Base-by-base conservation (phyloP, 2,888 invertebrate genomes). In the Limnephilus lunatus region DNA sequence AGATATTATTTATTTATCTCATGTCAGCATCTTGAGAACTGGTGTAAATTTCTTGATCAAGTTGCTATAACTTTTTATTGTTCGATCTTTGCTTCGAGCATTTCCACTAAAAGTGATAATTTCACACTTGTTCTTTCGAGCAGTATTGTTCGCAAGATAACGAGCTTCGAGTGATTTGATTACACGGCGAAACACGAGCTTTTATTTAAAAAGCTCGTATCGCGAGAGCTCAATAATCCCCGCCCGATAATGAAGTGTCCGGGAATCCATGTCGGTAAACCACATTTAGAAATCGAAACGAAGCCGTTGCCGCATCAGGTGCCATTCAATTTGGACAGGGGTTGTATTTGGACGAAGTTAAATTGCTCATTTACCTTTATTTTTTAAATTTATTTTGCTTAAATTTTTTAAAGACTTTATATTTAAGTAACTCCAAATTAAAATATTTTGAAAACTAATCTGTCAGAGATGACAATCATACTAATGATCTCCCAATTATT, bases 261-360 rank as follows among this genome's bases (percentile, higher is more conserved):
- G 32, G 82, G 19, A 32, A 83, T 32, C 32, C 82, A 83, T 83
- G 32, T 83, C 25, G 82, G 82, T 31, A 83, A 83, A 83, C 82
- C 82, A 83, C 82, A 83, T 83, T 83, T 83, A 83, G 82, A 83
- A 31, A 83, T 83, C 82, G 82, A 83, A 35, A 83, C 82, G 32
- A 83, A 83, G 3, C 32, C 19, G 14, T 83, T 83, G 82, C 30
- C 82, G 32, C 32, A 83, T 83, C 31, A 31, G 82, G 82, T 83
- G 32, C 32, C 32, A 83, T 83, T 83, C 14, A 32, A 32, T 83
- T 32, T 32, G 31, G 31, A 35, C 82, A 83, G 14, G 82, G 32
- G 82, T 83, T 83, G 82, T 7, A 83, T 35, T 83, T 83, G 15
- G 82, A 15, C 3, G 1, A 68, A 9, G 53, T 82, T 81, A 30